Base-by-base conservation (phyloP, 2,113 vertebrate species). In the Callipepla squamata region DNA sequence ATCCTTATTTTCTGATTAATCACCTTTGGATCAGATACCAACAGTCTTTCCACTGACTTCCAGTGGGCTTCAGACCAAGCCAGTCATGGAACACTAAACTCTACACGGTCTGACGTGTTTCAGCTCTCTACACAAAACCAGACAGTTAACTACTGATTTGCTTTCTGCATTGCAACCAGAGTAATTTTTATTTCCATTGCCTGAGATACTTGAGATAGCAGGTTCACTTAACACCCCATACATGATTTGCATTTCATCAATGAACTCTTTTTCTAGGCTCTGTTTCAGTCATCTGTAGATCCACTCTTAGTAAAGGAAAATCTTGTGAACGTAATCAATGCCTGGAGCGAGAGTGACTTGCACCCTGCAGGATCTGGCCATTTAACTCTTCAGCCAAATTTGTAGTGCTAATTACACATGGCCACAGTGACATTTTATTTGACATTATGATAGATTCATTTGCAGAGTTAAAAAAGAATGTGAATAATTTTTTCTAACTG, bases 401-500 rank as follows among this genome's bases (percentile, higher is more conserved):
- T 89, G 77, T 91, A 93, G 92, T 81, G 89, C 87, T 96, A 96
- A 97, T 95, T 94, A 96, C 77, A 72, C 48, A 85, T 89, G 92
- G 90, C 80, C 87, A 76, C 5, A 4, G 25, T 85, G 93, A 91
- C 87, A 95, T 97, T 97, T 94, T 89, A 89, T 97, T 92, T 96
- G 79, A 95, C 90, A 95, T 94, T 96, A 83, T 50, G 80, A 85
- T 40, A 85, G 65, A 38, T 76, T 89, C 55, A 92, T 91, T 95
- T 95, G 67, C 28, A 88, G 83, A 92, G 68, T 95, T 96, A 96
- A 96, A 97, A 95, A 97, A 95, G 68, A 88, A 90, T 82, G 74
- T 47, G 86, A 91, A 77, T 57, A 21, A 12, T 91, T 68, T 92
- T 82, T 80, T 40, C 40, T 85, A 87, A 86, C 53, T 74, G 7